Base-by-base conservation (phyloP, 64 coral and sea anemone species). In the Dendronephthya gigantea region DNA sequence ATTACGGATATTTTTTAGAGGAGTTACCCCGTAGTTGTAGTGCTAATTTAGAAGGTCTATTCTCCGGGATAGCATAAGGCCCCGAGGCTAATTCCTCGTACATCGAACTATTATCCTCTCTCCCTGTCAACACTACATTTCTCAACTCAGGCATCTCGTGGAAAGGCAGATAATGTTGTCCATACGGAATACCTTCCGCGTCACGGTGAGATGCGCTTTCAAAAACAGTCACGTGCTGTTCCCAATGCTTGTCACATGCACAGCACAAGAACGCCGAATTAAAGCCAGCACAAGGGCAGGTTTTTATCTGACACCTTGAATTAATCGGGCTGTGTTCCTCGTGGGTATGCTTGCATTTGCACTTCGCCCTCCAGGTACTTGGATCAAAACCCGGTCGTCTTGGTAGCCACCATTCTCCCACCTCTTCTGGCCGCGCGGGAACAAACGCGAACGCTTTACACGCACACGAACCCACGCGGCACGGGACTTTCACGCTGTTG, bases 191-290 rank as follows among this genome's bases (percentile, higher is more conserved):
- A 41, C 94, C 92, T 25, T 68, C 81, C 23, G 86, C 84, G 34
- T 84, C 89, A 33, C 94, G 93, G 74, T 93, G 84, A n/a, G 75
- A 55, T 39, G 85, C 82, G 22, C 92, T 98, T 83, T 98, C 94
- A 88, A 98, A 98, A 4, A 91, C 88, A 10, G 94, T 98, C 82
- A 91, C 94, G 25, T 98, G 94, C 23, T 98, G 92, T 89, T 93
- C 94, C 94, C 94, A 98, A 50, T 98, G 94, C 45, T 86, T 91
- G 66, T 98, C 94, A 89, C 94, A 98, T 15, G 94, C 94, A 76
- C 89, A 90, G 84, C 94, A 98, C n/a, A 98, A 84, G 74, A 98
- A 98, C 50, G 90, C 93, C 0, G 94, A 98, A 72, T 85, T 89
- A 83, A 98, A 98, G 17, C 83, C 72, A 32, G 82, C 88, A 82